Evolutionary conservation across 2,888 invertebrate species (phyloP), one percentile per base, ranked within the genome.

Genomic region (Brassicogethes aeneus): DNA sequence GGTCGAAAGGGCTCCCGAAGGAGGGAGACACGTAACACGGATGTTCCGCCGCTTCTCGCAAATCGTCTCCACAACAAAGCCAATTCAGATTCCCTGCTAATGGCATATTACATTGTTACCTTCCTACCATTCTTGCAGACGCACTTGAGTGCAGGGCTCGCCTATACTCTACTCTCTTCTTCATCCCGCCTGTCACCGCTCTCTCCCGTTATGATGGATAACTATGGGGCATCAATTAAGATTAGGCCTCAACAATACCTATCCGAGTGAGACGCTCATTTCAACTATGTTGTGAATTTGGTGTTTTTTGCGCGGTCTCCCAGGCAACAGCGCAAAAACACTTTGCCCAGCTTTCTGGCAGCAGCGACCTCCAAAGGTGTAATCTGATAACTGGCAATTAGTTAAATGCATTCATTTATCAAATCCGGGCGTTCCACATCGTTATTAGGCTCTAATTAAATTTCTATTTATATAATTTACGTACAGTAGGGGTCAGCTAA

Each of bases 61-160:
- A 56, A 56, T 59, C 57, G 56, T 56, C 53, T 48, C 61, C 60
- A 55, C 65, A 66, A 68, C 68, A 69, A 68, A 66, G 66, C 66
- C 67, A 66, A 68, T 68, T 69, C 65, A 66, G 63, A 68, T 65
- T 68, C 67, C 59, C 64, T 66, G 64, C 66, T 69, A 69, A 69
- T 69, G 68, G 68, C 68, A 66, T 62, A 66, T 68, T 67, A 68
- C 66, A 68, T 69, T 69, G 69, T 69, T 68, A 68, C 68, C 68
- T 67, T 64, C 59, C 59, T 57, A 51, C 50, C 55, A 45, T 61
- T 57, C 56, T 54, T 50, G 52, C 52, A 53, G 55, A 55, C 57
- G 56, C 57, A 58, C 56, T 58, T 53, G 50, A 54, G 55, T 51
- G 55, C 53, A 56, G n/a, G n/a, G n/a, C n/a, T n/a, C n/a, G n/a